Base-by-base conservation (phyloP, 2,888 invertebrate genomes). In the Pemphredon lugubris region DNA sequence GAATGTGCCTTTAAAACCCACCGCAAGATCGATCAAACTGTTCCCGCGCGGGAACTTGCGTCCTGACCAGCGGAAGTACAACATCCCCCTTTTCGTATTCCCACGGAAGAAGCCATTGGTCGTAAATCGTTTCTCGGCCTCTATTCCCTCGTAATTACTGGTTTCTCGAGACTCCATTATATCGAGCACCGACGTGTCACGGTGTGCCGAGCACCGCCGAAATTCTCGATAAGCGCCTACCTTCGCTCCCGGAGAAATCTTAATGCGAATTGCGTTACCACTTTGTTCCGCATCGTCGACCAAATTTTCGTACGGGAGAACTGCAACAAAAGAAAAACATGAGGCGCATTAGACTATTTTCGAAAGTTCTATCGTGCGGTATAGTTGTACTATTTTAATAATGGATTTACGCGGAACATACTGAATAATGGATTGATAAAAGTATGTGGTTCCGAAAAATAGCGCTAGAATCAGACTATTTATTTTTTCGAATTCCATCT, bases 111-210 rank as follows among this genome's bases (percentile, higher is more conserved):
- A 50, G 50, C 18, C 44, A 71, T 70, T 69, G 74, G 45, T 64
- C 74, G 73, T 75, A 72, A 79, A 78, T 76, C 75, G 75, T 72
- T 81, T 63, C 77, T 61, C 70, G 65, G 61, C 73, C 76, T 70
- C 73, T 55, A 73, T 74, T 72, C 59, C 70, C 70, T 47, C 61
- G 68, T 79, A 82, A 82, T 83, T 82, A 78, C 77, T 71, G 67
- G 75, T 72, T 75, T 73, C 75, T 64, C 73, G 65, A 63, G 72
- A 60, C 66, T 76, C 73, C 77, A 82, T 79, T 79, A 77, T 77
- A 72, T 75, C 73, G 63, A 77, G 69, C 65, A 58, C 58, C 21
- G 45, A 58, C 60, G 72, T 57, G 75, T 75, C 75, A 75, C 67
- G 61, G 71, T 71, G 54, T 61, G 71, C 57, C 57, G 67, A 67